These are phyloP conservation scores for Aphelinus atriplicis DNA, from an alignment of 1,140 invertebrate genomes.

Conservation along the genomic window DNA sequence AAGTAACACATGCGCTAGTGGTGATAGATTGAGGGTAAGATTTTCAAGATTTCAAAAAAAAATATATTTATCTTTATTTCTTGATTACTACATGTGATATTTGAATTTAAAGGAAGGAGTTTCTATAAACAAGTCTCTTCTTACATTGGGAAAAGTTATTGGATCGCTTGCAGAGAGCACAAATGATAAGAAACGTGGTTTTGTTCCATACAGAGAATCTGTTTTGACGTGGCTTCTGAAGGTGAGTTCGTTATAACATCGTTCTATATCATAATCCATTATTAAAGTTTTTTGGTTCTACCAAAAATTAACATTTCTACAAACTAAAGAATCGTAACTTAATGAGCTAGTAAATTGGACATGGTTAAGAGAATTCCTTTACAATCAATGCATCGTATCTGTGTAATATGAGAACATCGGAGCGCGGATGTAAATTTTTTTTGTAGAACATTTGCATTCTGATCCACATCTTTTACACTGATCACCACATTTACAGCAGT, in stretches of 20 bases:
- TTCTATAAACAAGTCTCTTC: constrained; percentile 79
- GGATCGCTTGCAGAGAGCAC: constrained; percentile 70
- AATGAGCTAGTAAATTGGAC: constrained; percentile 15
- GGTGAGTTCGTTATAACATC: constrained; percentile 56
- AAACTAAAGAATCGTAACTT: constrained; percentile 10
- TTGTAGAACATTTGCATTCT: constrained; percentile 53
- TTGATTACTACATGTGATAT: constrained; percentile 4
- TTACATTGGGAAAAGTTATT: constrained; percentile 88
- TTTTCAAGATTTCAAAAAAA: constrained; percentile 23
- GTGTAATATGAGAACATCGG: constrained; percentile 58
- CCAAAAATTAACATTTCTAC: too few relatives aligned
- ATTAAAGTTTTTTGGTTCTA: too few relatives aligned
- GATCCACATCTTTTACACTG: constrained; percentile 51
- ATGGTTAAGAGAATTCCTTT: neutral
- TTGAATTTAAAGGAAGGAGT: constrained; percentile 75
- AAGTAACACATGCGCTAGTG: constrained; percentile 73
- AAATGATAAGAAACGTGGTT: constrained; percentile 67
- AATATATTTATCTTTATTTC: constrained; percentile 9
- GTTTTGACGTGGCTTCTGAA: constrained; percentile 84
- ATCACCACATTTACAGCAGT: constrained; percentile 48
- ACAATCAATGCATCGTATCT: constrained; percentile 56
- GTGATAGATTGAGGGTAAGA: constrained; percentile 75
- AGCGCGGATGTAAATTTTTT: constrained; percentile 50
- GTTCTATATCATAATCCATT: too few relatives aligned
- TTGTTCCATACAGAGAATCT: constrained; percentile 74